Conservation (phyloP, 2,888 invertebrate species). For the Rhamnusium bicolor region DNA sequence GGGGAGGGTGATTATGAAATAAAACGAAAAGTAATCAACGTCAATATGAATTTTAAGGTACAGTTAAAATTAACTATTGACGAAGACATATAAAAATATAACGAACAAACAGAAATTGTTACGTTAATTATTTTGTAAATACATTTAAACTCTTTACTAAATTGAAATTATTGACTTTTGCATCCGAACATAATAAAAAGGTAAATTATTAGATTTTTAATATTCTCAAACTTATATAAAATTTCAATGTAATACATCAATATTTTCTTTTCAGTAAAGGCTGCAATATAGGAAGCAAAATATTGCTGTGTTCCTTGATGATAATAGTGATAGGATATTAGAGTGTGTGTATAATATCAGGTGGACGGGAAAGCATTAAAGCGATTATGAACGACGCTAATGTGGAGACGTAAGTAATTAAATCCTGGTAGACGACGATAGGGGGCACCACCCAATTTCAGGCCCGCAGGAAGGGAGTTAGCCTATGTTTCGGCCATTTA, state of each 20-base stretch:
- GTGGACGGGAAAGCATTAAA: slow-evolving; percentile 52
- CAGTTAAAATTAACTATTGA: too few relatives aligned
- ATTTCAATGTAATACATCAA: neutral
- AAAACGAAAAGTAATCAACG: too few relatives aligned
- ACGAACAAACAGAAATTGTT: too few relatives aligned
- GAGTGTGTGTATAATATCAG: slow-evolving; percentile 49
- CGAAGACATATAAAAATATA: too few relatives aligned
- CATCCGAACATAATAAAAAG: too few relatives aligned
- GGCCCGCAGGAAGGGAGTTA: neutral
- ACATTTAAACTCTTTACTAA: too few relatives aligned
- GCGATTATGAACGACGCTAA: slow-evolving; percentile 52
- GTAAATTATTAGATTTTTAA: too few relatives aligned
- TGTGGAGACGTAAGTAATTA: slow-evolving; percentile 50
- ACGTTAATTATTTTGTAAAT: too few relatives aligned
- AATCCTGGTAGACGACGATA: slow-evolving; percentile 39
- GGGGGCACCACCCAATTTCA: slow-evolving; percentile 1
- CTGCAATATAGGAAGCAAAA: slow-evolving; percentile 8
- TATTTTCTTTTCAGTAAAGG: neutral
- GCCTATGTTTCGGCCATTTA: neutral
- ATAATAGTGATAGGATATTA: slow-evolving; percentile 38
- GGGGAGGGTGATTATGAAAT: too few relatives aligned
- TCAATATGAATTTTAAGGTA: too few relatives aligned
- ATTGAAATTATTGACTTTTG: too few relatives aligned
- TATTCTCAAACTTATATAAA: neutral
- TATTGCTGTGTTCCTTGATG: neutral